Base-by-base conservation (phyloP, 2,888 invertebrate genomes). In the Lasioglossum pauxillum region DNA sequence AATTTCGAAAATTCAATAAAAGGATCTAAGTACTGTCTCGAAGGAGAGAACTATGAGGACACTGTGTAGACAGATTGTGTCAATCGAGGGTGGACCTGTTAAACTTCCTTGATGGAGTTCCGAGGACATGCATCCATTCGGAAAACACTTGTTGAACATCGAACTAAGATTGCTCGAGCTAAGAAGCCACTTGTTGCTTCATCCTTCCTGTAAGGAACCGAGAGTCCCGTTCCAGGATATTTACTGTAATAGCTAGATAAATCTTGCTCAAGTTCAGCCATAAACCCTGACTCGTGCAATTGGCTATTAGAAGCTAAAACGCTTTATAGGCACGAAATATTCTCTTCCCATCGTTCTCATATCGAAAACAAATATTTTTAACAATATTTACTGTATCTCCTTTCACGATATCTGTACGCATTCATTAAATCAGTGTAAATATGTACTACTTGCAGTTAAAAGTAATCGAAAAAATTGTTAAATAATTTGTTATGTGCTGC, bases 151-250 rank as follows among this genome's bases (percentile, higher is more conserved):
- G 95, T 95, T 95, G 95, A 95, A 92, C 91, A 90, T 88, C 89
- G 91, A 89, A 75, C 89, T 93, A 95, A 95, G 95, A 95, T 94
- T 93, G 91, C 92, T 90, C 90, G 90, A 92, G 90, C 93, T 95
- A 95, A 95, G 95, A 95, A 94, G 93, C 95, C 94, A 95, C 95
- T 94, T 95, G 95, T 95, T 95, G 95, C 93, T 90, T 91, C 89
- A 81, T 89, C 89, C 89, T 88, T 91, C 84, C 90, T 89, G 75
- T 78, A 91, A 90, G 89, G 89, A 89, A 90, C 85, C 80, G 82
- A 72, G 86, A 78, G 91, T 91, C 93, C 92, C 92, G 88, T 92
- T 91, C 74, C 89, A 90, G 91, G 85, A 92, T 92, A 90, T 90
- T 90, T 89, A 85, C 84, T 84, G 88, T 85, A 85, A 78, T 79